Conservation (phyloP, 2,113 vertebrate species). For the Erythrocebus patas region DNA sequence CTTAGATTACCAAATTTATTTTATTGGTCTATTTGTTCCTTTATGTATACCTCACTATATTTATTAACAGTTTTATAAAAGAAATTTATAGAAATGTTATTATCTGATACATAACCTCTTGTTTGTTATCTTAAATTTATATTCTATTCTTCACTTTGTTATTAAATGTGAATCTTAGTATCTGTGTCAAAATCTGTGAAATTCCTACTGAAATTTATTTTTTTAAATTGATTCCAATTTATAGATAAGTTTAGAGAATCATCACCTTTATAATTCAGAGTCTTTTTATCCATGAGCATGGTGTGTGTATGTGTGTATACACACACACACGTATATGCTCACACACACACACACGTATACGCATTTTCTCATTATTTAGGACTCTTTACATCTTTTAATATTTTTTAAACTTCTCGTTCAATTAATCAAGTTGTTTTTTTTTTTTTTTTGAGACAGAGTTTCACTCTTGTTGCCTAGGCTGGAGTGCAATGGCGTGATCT, state of each 20-base stretch:
- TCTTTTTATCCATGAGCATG: neutral
- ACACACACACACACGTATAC: neutral
- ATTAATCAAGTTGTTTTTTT: neutral
- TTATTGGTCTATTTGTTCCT: neutral
- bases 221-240: neutral
- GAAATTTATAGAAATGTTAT: neutral
- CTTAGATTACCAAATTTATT: neutral
- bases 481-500: no score
- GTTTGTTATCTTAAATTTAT: neutral
- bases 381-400: constrained; percentile 1
- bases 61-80: neutral
- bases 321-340: neutral
- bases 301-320: no score
- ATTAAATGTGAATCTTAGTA: neutral
- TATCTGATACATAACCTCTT: neutral
- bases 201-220: neutral
- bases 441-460: no score
- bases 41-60: neutral
- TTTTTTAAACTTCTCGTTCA: neutral
- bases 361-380: neutral
- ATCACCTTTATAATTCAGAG: neutral
- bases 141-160: neutral
- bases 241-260: neutral
- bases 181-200: neutral
- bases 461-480: no score